Evolutionary conservation across 2,113 vertebrate species (phyloP).

Genomic region (Pseudorhombus dupliciocellatus): DNA sequence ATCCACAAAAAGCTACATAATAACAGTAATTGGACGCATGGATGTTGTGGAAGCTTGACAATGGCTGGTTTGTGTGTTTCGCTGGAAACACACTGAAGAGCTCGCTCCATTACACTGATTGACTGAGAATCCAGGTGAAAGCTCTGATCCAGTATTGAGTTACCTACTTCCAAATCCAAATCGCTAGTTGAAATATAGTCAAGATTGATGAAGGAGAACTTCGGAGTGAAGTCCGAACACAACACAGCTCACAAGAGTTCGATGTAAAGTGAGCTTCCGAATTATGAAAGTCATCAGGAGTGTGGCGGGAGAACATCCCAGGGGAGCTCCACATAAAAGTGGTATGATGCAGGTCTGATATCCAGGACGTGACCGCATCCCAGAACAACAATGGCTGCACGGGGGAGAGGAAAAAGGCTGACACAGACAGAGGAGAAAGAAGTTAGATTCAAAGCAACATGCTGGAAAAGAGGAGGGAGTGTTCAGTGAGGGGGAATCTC

Average conservation of each 20-base stretch:
- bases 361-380: not conserved
- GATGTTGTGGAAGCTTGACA: constrained; percentile 47
- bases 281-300: constrained; percentile 1
- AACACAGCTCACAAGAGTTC: constrained; percentile 5
- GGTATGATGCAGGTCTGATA: too few relatives aligned
- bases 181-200: constrained; percentile 49
- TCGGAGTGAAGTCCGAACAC: constrained; percentile 20
- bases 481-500: constrained; percentile 40
- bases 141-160: constrained; percentile 47
- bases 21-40: constrained; percentile 17
- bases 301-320: constrained; percentile 1
- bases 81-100: constrained; percentile 26
- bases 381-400: constrained; percentile 8
- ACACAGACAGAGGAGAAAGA: not conserved
- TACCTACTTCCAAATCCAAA: constrained; percentile 45
- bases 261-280: not conserved
- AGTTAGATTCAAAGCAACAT: constrained; percentile 36
- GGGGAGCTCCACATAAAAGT: not conserved
- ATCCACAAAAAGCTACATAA: constrained; percentile 24
- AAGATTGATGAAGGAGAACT: constrained; percentile 43
- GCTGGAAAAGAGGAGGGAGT: constrained; percentile 32
- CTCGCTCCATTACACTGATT: constrained; percentile 59
- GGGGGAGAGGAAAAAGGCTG: constrained; percentile 1
- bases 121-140: constrained; percentile 61
- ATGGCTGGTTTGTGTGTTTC: constrained; percentile 38